These are phyloP conservation scores for Mastomys coucha DNA, from an alignment of 2,113 vertebrate genomes.

Conservation along the genomic window DNA sequence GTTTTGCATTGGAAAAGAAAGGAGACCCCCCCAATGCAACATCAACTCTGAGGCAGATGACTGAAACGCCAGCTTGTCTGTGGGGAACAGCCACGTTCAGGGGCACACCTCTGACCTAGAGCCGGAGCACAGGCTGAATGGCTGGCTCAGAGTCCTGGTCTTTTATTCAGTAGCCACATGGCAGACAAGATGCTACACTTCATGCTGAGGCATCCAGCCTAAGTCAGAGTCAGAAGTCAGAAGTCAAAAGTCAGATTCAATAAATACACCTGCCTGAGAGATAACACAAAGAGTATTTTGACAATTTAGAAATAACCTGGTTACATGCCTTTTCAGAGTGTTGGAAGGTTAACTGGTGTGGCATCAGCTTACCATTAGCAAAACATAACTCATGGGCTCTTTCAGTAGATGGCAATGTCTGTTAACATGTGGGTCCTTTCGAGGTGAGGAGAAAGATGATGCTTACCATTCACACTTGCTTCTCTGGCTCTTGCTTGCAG, in stretches of 20 bases:
- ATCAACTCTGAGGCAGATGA: background rate
- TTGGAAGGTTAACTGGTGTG: background rate
- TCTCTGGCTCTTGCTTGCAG: conserved; percentile 86
- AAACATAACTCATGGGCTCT: background rate
- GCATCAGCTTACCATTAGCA: background rate
- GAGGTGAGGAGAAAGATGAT: background rate
- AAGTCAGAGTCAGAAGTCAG: background rate
- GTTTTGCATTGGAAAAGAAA: background rate
- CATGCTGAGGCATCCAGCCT: rapidly evolving
- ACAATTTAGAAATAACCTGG: background rate
- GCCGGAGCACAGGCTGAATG: rapidly evolving
- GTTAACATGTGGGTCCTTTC: background rate
- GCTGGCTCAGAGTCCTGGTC: background rate
- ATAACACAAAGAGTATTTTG: background rate
- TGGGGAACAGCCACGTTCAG: background rate
- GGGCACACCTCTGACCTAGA: rapidly evolving
- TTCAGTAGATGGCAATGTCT: too few species aligned
- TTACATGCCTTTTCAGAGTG: background rate
- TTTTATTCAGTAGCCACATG: background rate
- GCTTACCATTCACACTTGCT: conserved; percentile 22
- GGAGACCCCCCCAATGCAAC: background rate
- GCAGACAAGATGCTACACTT: background rate
- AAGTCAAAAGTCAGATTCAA: background rate
- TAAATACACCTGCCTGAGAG: background rate
- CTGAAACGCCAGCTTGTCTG: background rate